Evolutionary conservation across 2,113 vertebrate species (phyloP).

Genomic region (Chinchilla lanigera): DNA sequence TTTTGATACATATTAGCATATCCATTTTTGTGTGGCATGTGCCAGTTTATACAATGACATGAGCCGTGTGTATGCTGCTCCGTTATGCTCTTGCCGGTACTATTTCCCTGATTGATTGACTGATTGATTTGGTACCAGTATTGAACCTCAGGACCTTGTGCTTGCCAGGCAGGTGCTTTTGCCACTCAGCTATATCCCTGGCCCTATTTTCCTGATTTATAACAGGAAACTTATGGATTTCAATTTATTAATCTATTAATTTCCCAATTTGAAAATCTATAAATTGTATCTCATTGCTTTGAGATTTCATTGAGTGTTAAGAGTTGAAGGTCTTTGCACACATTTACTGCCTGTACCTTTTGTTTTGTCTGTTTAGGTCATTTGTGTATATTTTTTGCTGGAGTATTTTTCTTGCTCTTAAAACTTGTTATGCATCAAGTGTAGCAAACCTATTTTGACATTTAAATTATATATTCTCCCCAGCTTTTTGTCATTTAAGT

Average conservation of each 20-base stretch:
- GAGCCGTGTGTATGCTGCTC: background rate
- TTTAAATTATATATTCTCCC: background rate
- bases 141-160: too few species aligned
- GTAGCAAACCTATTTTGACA: constrained; percentile 1
- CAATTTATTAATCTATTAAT: constrained; percentile 17
- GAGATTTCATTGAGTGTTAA: constrained; percentile 22
- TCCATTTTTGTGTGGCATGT: background rate
- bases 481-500: background rate
- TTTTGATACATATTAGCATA: constrained; percentile 38
- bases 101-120: background rate
- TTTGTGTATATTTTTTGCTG: background rate
- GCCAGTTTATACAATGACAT: background rate
- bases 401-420: background rate
- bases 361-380: background rate
- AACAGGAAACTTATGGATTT: background rate
- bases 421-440: background rate
- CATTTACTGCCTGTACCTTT: background rate
- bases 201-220: background rate
- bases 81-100: background rate
- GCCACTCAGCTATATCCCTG: too few species aligned
- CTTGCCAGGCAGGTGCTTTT: too few species aligned
- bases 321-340: background rate
- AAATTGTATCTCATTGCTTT: background rate
- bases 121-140: background rate
- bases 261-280: constrained; percentile 10